Evolutionary conservation across 2,888 invertebrate genomes (phyloP), one percentile per base, ranked within the genome.

Genomic region (Leptinotarsa juncta): DNA sequence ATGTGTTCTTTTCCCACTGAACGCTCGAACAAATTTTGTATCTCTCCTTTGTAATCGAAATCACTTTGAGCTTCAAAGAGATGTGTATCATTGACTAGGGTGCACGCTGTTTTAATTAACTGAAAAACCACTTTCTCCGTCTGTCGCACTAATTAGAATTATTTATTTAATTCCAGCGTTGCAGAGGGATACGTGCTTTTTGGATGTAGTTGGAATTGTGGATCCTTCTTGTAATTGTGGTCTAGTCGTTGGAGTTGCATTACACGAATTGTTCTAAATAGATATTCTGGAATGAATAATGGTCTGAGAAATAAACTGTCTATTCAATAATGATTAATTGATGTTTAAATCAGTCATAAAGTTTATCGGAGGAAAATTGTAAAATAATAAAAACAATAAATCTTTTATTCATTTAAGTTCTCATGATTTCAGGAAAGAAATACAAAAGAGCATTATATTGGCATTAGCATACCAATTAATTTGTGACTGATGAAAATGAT

Each of bases 71-170:
- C 62, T 32, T 62, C 62, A 62, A 62, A 62, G 62, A 62, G 62
- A 62, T 62, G 62, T 62, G 62, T 42, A 62, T 62, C n/a, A 62
- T 62, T 42, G 62, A 62, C 26, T 62, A 62, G 62, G 16, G 62
- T n/a, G n/a, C n/a, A 32, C 62, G 16, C 14, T n/a, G 42, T 18
- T 62, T 62, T 62, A 62, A 62, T 62, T 62, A 62, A 62, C 62
- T 42, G 42, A 62, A 62, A 62, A 62, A 62, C 62, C 62, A 42
- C 62, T 7, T 32, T 26, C 32, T 32, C 42, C 32, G 42, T 32
- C 26, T 62, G 62, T 62, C 62, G 16, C 32, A 32, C 32, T 42
- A 62, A 62, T 62, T 62, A 62, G n/a, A 32, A n/a, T n/a, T 42
- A 62, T 62, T 62, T 42, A 62, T 62, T 62, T 32, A 26, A 62